Percentiles rank a stretch among this genome's conserved stretches.
These are phyloP conservation scores for Xanthia icteritia DNA, from an alignment of 2,888 invertebrate species.

Conservation along the genomic window DNA sequence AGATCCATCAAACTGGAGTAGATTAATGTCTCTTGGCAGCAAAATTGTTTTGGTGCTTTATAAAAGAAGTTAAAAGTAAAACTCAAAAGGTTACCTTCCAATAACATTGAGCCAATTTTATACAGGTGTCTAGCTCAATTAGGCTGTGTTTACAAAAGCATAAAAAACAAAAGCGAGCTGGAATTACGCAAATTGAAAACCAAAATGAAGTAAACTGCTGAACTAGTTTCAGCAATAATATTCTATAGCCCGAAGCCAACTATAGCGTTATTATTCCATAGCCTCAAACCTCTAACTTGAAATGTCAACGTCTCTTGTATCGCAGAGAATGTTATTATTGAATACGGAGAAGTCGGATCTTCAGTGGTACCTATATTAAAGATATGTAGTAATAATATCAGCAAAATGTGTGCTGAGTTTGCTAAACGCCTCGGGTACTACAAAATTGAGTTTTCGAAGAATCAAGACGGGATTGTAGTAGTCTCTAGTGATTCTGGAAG, in stretches of 20 bases:
- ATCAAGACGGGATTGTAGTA: constrained; percentile 15
- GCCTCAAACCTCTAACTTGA: constrained; percentile 8
- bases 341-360: constrained; percentile 15
- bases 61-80: too few species aligned
- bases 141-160: constrained; percentile 4
- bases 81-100: not conserved
- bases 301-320: constrained; percentile 35
- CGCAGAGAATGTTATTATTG: constrained; percentile 16
- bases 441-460: constrained; percentile 18
- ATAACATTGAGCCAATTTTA: not conserved
- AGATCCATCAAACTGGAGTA: not conserved
- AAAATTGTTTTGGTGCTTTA: not conserved
- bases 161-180: not conserved
- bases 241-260: constrained; percentile 20
- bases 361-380: not conserved
- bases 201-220: constrained; percentile 14
- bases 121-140: not conserved
- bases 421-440: constrained; percentile 13
- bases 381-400: constrained; percentile 13
- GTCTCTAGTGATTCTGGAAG: constrained; percentile 1
- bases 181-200: constrained; percentile 9
- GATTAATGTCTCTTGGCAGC: not conserved
- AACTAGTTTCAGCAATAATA: constrained; percentile 27
- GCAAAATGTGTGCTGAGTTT: constrained; percentile 6
- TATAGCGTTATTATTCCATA: constrained; percentile 20